A percentile compares a stretch with the other conserved stretches of the same genome.
These are phyloP conservation scores for Platycercus adscitus DNA, from an alignment of 2,113 vertebrate genomes.

Conservation along the genomic window DNA sequence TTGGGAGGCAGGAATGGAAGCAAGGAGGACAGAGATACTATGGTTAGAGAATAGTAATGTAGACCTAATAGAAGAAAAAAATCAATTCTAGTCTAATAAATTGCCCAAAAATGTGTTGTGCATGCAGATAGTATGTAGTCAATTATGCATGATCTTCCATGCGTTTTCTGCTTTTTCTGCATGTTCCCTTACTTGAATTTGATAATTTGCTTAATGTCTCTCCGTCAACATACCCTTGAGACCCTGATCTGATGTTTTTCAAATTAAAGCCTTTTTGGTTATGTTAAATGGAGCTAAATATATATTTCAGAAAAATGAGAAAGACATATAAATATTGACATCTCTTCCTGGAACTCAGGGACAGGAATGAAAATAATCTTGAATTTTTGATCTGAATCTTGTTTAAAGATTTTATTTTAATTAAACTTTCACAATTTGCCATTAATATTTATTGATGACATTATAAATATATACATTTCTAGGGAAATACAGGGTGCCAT, in stretches of 20 bases:
- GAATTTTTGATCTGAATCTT: neutral
- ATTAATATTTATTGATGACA: neutral
- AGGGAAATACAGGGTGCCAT: neutral
- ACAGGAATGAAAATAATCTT: neutral
- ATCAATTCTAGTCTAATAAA: neutral
- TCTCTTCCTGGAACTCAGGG: neutral
- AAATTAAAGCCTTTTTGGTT: neutral
- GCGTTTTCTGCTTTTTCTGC: neutral
- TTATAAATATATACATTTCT: neutral
- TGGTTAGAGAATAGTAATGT: neutral
- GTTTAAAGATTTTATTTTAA: neutral
- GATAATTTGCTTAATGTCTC: neutral
- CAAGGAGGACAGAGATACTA: neutral
- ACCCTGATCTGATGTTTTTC: neutral
- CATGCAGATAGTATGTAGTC: neutral
- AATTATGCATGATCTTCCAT: neutral
- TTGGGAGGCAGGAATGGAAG: neutral
- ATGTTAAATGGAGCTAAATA: slow-evolving; percentile 6
- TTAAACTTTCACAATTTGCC: neutral
- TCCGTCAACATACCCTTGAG: neutral
- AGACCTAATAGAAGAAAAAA: neutral
- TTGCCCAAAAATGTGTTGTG: neutral
- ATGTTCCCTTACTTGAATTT: neutral
- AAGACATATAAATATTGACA: neutral
- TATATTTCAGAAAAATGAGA: neutral